A percentile compares a stretch with the other conserved stretches of the same genome.
Evolutionary conservation across 2,888 invertebrate genomes (phyloP).

Genomic region (Conops quadrifasciatus): DNA sequence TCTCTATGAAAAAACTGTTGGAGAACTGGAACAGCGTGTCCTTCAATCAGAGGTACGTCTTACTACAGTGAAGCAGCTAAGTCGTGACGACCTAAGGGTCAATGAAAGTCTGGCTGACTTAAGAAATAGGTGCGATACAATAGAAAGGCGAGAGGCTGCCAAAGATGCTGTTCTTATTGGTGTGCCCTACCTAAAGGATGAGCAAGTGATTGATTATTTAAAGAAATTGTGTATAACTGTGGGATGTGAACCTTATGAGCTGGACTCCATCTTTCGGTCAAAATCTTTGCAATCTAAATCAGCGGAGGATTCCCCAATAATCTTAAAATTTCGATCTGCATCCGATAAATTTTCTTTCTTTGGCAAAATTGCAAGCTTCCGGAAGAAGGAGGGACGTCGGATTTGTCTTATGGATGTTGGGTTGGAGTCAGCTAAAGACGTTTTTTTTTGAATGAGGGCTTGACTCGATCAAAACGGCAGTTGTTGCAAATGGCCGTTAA

Average conservation of each 20-base stretch:
- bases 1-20: not conserved
- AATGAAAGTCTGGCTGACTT: not conserved
- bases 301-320: not conserved
- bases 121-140: not conserved
- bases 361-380: not conserved
- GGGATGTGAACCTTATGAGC: not conserved
- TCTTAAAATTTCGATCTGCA: not conserved
- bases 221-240: not conserved
- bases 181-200: not conserved
- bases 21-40: not conserved
- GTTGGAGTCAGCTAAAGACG: not conserved
- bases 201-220: not conserved
- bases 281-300: not conserved
- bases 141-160: not conserved
- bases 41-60: not conserved
- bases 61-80: not conserved
- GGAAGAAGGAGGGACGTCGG: not conserved
- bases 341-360: slow-evolving; percentile 4
- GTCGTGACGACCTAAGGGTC: not conserved
- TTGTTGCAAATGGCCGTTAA: not conserved
- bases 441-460: not conserved
- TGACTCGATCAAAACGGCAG: not conserved
- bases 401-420: not conserved
- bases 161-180: not conserved
- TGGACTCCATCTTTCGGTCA: not conserved